These are phyloP conservation scores for Poeciliopsis turrubarensis DNA, from an alignment of 2,113 vertebrate species.

Conservation along the genomic window DNA sequence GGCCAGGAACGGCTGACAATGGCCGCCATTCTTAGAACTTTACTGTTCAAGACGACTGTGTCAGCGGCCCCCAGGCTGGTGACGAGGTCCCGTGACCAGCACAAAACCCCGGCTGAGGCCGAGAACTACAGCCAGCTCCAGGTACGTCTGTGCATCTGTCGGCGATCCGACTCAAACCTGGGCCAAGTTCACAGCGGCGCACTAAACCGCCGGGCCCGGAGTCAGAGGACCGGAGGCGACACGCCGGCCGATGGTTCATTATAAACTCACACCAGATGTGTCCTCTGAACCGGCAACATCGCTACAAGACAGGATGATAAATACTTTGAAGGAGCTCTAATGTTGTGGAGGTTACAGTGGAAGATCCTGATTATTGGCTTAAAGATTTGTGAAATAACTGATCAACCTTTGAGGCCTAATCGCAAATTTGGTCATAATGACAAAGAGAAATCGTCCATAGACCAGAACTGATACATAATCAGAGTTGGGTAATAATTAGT, in stretches of 20 bases:
- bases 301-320: not conserved
- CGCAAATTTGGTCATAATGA: not conserved
- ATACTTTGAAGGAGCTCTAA: not conserved
- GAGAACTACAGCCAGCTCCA: slow-evolving; percentile 33
- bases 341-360: not conserved
- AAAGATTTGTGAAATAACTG: not conserved
- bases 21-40: slow-evolving; percentile 75
- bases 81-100: slow-evolving; percentile 77
- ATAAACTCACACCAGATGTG: not conserved
- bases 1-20: slow-evolving; percentile 74
- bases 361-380: not conserved
- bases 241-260: not conserved
- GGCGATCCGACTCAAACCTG: not conserved
- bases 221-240: not conserved
- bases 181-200: not conserved
- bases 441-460: not conserved
- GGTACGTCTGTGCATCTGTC: slow-evolving; percentile 6
- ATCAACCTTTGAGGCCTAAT: not conserved
- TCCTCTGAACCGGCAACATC: not conserved
- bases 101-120: slow-evolving; percentile 59
- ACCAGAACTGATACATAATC: not conserved
- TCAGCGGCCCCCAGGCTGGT: slow-evolving; percentile 71
- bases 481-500: no score
- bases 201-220: not conserved
- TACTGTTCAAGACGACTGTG: slow-evolving; percentile 75